Base-by-base conservation (phyloP, 2,888 invertebrate species). In the Linnaemya vulpina region DNA sequence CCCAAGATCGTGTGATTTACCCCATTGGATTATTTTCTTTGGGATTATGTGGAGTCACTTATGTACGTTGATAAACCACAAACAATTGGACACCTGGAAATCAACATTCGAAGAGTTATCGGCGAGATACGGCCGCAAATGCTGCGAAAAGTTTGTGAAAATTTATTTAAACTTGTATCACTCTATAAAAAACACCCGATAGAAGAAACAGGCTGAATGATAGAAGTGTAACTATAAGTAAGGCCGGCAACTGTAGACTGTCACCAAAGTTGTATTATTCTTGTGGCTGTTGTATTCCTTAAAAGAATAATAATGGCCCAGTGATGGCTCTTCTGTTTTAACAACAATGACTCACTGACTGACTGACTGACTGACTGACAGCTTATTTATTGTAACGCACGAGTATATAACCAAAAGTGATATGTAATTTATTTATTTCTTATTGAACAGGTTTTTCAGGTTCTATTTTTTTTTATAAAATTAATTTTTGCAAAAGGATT, bases 381-480 rank as follows among this genome's bases (percentile, higher is more conserved):
- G 15, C 20, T 60, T 60, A 60, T 60, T 46, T 60, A 73, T 46
- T 35, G 30, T 30, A 49, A 51, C 11, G 30, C 20, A 9, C 20
- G 10, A 9, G 20, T 58, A 30, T 43, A 5, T 15, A 71, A 46
- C 30, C 20, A 43, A 38, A 49, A 20, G 2, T 15, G 20, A 35
- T 43, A 73, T 10, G 15, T 20, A 35, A 49, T 60, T 73, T 46
- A 58, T 73, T 43, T 73, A 35, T 49, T 43, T 63, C 8, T 25
- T 73, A 46, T 49, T 46, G 30, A 30, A 60, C 46, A 49, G 35
- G 15, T 20, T 13, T 55, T 22, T n/a, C n/a, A n/a, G n/a, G n/a
- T n/a, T n/a, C n/a, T n/a, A n/a, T n/a, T n/a, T n/a, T n/a, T n/a
- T 30, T 55, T 5, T 20, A 17, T 17, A 13, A 35, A 49, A 51